These are phyloP conservation scores for Tor tambroides DNA, from an alignment of 2,113 vertebrate species.

Conservation along the genomic window DNA sequence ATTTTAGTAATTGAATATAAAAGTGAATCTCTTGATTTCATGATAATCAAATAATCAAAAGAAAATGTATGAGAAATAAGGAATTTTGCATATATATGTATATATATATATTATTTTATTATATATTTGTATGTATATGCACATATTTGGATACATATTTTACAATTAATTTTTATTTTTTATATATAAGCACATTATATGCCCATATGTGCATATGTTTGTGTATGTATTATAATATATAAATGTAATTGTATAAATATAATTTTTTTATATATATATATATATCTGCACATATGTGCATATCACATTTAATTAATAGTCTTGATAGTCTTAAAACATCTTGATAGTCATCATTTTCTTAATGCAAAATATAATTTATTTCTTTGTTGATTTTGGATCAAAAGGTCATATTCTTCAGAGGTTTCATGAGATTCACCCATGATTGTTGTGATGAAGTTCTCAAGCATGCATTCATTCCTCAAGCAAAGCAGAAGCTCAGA, in stretches of 20 bases:
- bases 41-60: too few species aligned
- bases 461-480: too few species aligned
- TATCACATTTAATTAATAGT: background rate
- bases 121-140: background rate
- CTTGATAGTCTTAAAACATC: background rate
- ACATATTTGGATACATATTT: background rate
- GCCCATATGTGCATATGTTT: background rate
- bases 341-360: background rate
- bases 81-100: too few species aligned
- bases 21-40: too few species aligned
- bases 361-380: background rate
- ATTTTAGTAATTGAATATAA: background rate
- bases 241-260: background rate
- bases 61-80: too few species aligned
- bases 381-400: background rate
- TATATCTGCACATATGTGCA: background rate
- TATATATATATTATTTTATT: background rate
- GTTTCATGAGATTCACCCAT: slow-evolving; percentile 14
- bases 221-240: background rate
- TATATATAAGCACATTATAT: background rate
- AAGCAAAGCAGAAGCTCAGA: background rate
- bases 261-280: background rate
- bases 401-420: background rate
- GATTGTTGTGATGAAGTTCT: background rate
- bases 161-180: too few species aligned